A percentile compares a stretch with the other conserved stretches of the same genome.
Conservation (phyloP, 2,113 vertebrate genomes). For the Bombycilla garrulus region DNA sequence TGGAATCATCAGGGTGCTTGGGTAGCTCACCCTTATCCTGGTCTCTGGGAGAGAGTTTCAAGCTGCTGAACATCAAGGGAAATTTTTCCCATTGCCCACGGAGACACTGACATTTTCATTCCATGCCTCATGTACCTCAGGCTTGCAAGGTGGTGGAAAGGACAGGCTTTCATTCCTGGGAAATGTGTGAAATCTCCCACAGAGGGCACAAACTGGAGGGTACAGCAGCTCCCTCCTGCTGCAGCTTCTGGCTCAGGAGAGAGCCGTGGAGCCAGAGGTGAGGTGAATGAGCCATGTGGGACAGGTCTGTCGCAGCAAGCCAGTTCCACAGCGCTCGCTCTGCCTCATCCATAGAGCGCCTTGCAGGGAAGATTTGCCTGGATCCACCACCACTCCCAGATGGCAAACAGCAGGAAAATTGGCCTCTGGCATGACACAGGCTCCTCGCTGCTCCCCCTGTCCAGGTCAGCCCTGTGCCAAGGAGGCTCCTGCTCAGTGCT, state of each 20-base stretch:
- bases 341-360: background rate
- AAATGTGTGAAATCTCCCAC: background rate
- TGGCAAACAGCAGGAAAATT: background rate
- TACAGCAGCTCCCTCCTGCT: background rate
- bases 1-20: background rate
- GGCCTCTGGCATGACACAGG: background rate
- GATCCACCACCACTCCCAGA: background rate
- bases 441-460: background rate
- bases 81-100: background rate
- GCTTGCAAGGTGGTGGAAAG: background rate
- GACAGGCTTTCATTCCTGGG: rapidly evolving
- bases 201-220: background rate
- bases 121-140: background rate
- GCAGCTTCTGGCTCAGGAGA: background rate
- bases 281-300: rapidly evolving
- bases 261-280: background rate
- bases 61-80: background rate
- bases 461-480: background rate
- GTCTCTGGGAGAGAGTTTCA: background rate
- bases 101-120: background rate
- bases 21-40: background rate
- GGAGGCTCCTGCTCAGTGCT: background rate
- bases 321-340: background rate
- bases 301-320: rapidly evolving
- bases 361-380: background rate